Conservation (phyloP, 2,888 invertebrate genomes). For the Pilophorus perplexus region DNA sequence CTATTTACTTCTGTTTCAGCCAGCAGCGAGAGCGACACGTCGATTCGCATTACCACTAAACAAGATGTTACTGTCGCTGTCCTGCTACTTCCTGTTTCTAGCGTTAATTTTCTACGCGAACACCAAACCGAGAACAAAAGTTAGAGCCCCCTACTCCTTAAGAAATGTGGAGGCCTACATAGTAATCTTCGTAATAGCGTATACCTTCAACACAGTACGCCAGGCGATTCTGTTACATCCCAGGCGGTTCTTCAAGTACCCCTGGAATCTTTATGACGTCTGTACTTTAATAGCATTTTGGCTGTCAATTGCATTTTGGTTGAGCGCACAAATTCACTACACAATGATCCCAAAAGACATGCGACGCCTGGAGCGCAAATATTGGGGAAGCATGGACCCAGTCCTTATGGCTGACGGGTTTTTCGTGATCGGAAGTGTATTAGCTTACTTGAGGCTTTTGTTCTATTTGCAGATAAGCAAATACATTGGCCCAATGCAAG, state of each 20-base stretch:
- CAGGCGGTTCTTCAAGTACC: not conserved
- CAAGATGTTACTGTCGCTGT: conserved; percentile 67
- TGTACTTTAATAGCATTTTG: conserved; percentile 60
- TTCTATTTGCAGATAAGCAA: conserved; percentile 63
- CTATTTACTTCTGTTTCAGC: conserved; percentile 54
- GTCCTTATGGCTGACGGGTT: conserved; percentile 64
- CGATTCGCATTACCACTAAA: conserved; percentile 66
- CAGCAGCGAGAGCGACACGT: conserved; percentile 55
- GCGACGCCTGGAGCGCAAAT: conserved; percentile 59
- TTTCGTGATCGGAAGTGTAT: conserved; percentile 64
- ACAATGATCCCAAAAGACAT: not conserved
- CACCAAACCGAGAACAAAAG: not conserved
- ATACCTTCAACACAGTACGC: not conserved
- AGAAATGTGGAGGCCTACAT: not conserved
- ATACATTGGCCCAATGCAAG: conserved; percentile 61
- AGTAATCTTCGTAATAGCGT: not conserved
- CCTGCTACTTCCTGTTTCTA: conserved; percentile 66
- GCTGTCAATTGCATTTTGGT: conserved; percentile 62
- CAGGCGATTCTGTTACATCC: conserved; percentile 8
- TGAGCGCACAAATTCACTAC: conserved; percentile 54
- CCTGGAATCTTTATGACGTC: conserved; percentile 55
- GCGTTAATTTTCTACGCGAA: conserved; percentile 57
- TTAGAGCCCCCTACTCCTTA: not conserved
- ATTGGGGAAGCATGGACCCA: conserved; percentile 65
- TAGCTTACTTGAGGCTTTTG: conserved; percentile 64